Evolutionary conservation across 2,113 vertebrate species (phyloP).

Genomic region (Microtus pennsylvanicus): DNA sequence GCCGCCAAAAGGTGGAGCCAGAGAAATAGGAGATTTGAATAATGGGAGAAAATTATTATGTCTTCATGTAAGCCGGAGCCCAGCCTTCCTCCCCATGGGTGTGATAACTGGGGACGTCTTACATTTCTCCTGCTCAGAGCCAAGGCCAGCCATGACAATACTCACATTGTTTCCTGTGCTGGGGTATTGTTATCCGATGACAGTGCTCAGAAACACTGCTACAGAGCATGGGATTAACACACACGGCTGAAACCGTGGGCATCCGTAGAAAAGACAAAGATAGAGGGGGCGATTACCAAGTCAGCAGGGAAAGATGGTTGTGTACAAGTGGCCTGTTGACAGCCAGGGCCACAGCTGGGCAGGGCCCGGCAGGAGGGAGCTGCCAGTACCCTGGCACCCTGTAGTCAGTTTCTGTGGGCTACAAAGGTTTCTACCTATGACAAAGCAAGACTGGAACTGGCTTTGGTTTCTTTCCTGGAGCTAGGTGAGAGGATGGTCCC

Average conservation of each 20-base stretch:
- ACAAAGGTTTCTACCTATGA: neutral
- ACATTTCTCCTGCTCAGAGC: neutral
- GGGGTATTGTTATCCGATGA: constrained; percentile 42
- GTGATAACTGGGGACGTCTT: constrained; percentile 1
- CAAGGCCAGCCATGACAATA: constrained; percentile 34
- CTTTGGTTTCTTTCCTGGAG: neutral
- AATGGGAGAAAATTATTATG: constrained; percentile 47
- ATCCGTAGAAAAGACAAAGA: constrained; percentile 35
- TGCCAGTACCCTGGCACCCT: fast-evolving
- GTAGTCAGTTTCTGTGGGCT: fast-evolving
- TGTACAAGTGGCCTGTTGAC: neutral
- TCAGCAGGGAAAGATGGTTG: neutral
- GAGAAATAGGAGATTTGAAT: constrained; percentile 45
- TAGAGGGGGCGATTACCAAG: neutral
- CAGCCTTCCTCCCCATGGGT: neutral
- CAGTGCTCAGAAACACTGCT: neutral
- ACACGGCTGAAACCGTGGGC: neutral
- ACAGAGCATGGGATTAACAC: neutral
- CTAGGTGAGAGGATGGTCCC: no score
- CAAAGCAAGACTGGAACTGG: fast-evolving
- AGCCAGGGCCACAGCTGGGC: neutral
- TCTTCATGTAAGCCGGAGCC: constrained; percentile 8
- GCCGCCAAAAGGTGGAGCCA: constrained; percentile 27
- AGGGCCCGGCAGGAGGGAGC: fast-evolving
- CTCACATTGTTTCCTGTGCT: neutral